Conservation (phyloP, 2,888 invertebrate genomes). For the Amphipoea oculea region DNA sequence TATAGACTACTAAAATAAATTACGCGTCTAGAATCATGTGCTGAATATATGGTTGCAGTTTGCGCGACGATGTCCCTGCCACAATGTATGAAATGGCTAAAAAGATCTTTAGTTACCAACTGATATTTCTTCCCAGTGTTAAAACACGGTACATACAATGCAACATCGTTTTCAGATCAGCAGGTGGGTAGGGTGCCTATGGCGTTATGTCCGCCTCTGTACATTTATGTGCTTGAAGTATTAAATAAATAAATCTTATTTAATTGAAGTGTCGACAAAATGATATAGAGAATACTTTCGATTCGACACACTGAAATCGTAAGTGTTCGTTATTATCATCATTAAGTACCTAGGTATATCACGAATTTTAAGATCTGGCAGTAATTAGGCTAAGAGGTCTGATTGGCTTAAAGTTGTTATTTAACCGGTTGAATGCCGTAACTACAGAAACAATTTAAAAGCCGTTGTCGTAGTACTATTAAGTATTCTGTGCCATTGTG, state of each 20-base stretch:
- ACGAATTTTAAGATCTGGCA: neutral
- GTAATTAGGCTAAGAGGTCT: constrained; percentile 10
- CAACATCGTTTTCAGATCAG: constrained; percentile 28
- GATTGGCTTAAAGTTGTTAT: constrained; percentile 1
- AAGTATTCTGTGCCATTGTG: no score
- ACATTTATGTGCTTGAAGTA: no score
- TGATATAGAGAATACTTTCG: constrained; percentile 35
- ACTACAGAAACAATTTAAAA: no score
- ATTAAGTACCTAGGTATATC: no score
- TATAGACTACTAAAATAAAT: no score
- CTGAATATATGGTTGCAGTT: no score
- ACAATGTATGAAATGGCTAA: neutral
- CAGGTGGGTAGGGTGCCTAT: no score
- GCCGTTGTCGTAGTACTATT: no score
- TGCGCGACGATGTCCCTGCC: no score
- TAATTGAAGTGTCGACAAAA: constrained; percentile 33
- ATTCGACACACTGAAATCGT: constrained; percentile 36
- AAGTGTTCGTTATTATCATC: no score
- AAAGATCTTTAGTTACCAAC: neutral
- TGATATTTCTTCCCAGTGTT: neutral
- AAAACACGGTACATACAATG: neutral
- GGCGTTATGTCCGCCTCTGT: no score
- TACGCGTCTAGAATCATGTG: no score
- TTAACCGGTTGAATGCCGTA: neutral
- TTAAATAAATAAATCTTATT: constrained; percentile 42